phyloP scores from a whole-genome alignment of 2,888 invertebrate species.

The Bellardia pandia region DNA sequence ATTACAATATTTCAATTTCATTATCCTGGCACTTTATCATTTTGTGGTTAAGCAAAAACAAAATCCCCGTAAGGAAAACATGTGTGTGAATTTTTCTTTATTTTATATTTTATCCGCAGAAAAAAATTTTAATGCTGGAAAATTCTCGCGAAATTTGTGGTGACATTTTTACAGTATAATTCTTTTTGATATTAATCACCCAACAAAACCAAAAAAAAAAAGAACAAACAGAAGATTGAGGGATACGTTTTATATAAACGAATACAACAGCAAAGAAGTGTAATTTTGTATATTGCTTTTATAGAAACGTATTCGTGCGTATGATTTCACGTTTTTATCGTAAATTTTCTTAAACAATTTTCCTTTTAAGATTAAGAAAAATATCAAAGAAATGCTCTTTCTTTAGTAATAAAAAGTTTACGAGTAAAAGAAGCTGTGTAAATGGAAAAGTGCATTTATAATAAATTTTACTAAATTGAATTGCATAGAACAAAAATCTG shows the following conservation, averaged over 20 bases:
- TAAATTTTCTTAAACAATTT: constrained; percentile 52
- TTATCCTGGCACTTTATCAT: constrained; percentile 75
- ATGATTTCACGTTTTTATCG: constrained; percentile 63
- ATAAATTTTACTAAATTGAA: too few relatives aligned
- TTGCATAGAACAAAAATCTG: too few relatives aligned
- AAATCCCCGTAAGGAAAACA: constrained; percentile 40
- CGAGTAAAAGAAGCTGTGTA: constrained; percentile 9
- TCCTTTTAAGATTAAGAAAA: not conserved
- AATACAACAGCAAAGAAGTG: constrained; percentile 16
- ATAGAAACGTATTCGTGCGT: constrained; percentile 57
- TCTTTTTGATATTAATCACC: constrained; percentile 69
- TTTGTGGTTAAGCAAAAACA: constrained; percentile 60
- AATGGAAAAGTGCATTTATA: not conserved
- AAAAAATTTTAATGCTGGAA: constrained; percentile 60
- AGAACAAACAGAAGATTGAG: constrained; percentile 12
- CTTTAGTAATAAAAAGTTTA: not conserved
- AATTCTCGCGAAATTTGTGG: constrained; percentile 74
- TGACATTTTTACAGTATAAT: constrained; percentile 74
- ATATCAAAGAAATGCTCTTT: not conserved
- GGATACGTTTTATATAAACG: constrained; percentile 21
- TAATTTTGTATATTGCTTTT: constrained; percentile 32
- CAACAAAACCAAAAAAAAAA: not conserved
- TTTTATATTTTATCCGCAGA: constrained; percentile 43
- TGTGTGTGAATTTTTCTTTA: constrained; percentile 56
- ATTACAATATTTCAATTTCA: constrained; percentile 74